phyloP scores from a whole-genome alignment of 2,888 invertebrate species.

The Palloptera scutellata region DNA sequence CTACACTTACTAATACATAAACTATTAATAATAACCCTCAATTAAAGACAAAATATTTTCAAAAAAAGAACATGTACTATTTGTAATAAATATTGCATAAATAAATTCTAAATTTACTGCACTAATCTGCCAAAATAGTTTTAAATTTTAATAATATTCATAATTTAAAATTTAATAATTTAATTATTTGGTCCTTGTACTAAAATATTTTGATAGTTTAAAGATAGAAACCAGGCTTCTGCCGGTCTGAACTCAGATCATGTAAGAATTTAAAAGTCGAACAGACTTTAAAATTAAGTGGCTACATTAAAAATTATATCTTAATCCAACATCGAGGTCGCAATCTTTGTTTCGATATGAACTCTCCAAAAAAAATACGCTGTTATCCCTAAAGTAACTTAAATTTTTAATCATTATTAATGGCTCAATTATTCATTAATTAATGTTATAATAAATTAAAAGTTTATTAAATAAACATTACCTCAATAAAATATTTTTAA shows the following conservation, averaged over 20 bases:
- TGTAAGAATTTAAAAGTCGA: conserved; percentile 85
- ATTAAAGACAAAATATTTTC: conserved; percentile 65
- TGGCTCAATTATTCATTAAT: conserved; percentile 68
- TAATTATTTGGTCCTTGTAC: conserved; percentile 78
- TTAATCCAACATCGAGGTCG: conserved; percentile 93
- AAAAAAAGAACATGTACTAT: conserved; percentile 67
- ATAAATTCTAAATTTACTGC: conserved; percentile 77
- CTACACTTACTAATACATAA: conserved; percentile 71
- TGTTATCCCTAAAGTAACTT: conserved; percentile 88
- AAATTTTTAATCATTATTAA: conserved; percentile 70
- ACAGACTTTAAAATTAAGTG: conserved; percentile 74
- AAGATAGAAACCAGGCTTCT: conserved; percentile 87
- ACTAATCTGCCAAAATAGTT: conserved; percentile 74
- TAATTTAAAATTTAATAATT: conserved; percentile 64
- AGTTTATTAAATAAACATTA: conserved; percentile 70
- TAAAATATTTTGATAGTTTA: conserved; percentile 69
- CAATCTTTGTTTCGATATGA: conserved; percentile 78
- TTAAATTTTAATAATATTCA: conserved; percentile 51
- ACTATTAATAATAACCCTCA: conserved; percentile 68
- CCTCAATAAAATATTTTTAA: conserved; percentile 71
- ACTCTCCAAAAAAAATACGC: conserved; percentile 80
- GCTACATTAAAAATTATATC: conserved; percentile 72
- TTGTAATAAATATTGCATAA: conserved; percentile 67
- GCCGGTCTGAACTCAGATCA: conserved; percentile 90
- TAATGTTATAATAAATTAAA: conserved; percentile 64